A percentile compares a stretch with the other conserved stretches of the same genome.
phyloP scores from a whole-genome alignment of 2,113 vertebrate genomes.

The Psettodes erumei region DNA sequence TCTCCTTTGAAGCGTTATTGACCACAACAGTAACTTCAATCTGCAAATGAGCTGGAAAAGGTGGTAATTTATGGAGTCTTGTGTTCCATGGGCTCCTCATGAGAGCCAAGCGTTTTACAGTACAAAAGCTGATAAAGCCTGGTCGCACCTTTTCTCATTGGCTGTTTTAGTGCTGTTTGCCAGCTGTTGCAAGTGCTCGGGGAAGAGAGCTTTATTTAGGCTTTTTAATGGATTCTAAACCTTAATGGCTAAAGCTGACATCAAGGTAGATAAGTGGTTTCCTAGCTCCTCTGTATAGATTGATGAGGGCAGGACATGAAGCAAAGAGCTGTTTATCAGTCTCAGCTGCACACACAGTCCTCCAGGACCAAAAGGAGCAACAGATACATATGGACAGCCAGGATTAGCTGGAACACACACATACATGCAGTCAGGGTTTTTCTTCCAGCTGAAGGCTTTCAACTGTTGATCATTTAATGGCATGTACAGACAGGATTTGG shows the following conservation, averaged over 20 bases:
- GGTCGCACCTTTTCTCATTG: background rate
- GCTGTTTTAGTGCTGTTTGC: conserved; percentile 47
- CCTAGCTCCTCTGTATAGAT: conserved; percentile 58
- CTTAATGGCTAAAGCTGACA: conserved; percentile 61
- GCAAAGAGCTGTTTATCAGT: conserved; percentile 65
- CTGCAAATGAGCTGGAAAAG: conserved; percentile 68
- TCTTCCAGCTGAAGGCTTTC: conserved; percentile 32
- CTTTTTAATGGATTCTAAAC: conserved; percentile 59
- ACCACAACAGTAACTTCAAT: conserved; percentile 37
- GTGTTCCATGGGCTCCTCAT: conserved; percentile 19
- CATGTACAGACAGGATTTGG: conserved; percentile 50
- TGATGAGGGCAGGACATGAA: conserved; percentile 47
- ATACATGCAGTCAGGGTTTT: conserved; percentile 36
- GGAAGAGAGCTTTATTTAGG: conserved; percentile 43
- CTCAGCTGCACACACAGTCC: conserved; percentile 29
- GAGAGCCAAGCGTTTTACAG: conserved; percentile 40
- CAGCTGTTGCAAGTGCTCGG: background rate
- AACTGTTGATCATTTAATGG: conserved; percentile 40
- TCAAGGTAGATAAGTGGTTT: conserved; percentile 55
- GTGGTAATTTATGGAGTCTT: conserved; percentile 38
- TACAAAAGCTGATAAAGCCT: conserved; percentile 26
- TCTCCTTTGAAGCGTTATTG: conserved; percentile 32
- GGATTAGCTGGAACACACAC: conserved; percentile 2
- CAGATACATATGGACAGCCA: conserved; percentile 32
- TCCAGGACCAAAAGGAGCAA: conserved; percentile 18